Conservation (phyloP, 2,797 vertebrate species). For the Sebastolobus alascanus region DNA sequence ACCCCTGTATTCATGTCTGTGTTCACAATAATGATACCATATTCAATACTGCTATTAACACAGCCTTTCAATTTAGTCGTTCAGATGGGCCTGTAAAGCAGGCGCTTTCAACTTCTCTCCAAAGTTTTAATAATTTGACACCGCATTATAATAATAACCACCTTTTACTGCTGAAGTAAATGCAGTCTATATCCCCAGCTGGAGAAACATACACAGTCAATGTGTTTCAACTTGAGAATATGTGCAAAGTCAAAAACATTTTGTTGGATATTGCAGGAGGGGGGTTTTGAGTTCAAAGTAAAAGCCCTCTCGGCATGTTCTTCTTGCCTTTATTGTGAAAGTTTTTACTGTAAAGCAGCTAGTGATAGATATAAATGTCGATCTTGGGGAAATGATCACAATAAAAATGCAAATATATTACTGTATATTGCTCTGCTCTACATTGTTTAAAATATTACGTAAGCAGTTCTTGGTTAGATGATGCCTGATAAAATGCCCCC, state of each 20-base stretch:
- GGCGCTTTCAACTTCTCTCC: slow-evolving; percentile 25
- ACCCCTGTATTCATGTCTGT: slow-evolving; percentile 42
- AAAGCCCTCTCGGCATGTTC: not conserved
- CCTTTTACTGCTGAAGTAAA: slow-evolving; percentile 35
- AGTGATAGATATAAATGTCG: not conserved
- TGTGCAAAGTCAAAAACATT: not conserved
- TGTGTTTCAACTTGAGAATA: not conserved
- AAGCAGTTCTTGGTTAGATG: not conserved
- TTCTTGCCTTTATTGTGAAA: not conserved
- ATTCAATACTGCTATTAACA: slow-evolving; percentile 43
- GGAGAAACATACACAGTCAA: not conserved
- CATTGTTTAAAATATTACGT: no score
- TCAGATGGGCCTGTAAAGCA: slow-evolving; percentile 25
- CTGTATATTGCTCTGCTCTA: not conserved
- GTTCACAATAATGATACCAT: slow-evolving; percentile 35
- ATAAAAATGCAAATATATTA: not conserved
- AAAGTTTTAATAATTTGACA: slow-evolving; percentile 18
- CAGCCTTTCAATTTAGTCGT: slow-evolving; percentile 40
- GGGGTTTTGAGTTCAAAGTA: no score
- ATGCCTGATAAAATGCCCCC: not conserved
- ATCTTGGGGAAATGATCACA: not conserved
- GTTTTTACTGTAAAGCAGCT: not conserved
- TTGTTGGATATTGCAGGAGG: not conserved
- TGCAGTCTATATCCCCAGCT: slow-evolving; percentile 1
- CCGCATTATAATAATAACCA: slow-evolving; percentile 33